phyloP scores from a whole-genome alignment of 2,888 invertebrate genomes.

The Dascillus cervinus region DNA sequence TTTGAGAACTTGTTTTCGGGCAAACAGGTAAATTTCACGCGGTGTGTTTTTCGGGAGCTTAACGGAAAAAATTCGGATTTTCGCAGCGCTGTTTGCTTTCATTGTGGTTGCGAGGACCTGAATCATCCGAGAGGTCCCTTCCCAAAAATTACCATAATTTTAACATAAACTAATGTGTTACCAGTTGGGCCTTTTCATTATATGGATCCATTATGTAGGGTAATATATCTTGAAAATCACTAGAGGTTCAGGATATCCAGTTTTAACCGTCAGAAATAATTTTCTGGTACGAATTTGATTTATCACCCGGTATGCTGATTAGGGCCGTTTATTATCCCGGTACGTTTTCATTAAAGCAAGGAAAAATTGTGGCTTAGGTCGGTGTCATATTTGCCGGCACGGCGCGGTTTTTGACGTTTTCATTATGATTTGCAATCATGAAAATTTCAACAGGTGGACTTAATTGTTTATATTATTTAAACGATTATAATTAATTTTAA shows the following conservation, averaged over 20 bases:
- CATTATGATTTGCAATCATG: too few species aligned
- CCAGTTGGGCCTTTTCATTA: constrained; percentile 25
- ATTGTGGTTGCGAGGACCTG: constrained; percentile 1
- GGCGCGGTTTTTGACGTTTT: too few species aligned
- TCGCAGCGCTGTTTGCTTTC: constrained; percentile 5
- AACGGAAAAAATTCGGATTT: constrained; percentile 9
- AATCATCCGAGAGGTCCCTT: constrained; percentile 1
- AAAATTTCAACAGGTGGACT: too few species aligned
- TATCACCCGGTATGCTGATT: too few species aligned
- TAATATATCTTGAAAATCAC: constrained; percentile 25
- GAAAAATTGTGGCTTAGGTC: too few species aligned
- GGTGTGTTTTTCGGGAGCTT: constrained; percentile 10
- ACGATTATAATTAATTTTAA: too few species aligned
- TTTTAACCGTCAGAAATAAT: constrained; percentile 16
- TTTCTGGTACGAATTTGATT: constrained; percentile 19
- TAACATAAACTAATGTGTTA: constrained; percentile 30
- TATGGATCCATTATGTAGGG: constrained; percentile 24
- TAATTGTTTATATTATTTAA: too few species aligned
- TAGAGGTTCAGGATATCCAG: background rate
- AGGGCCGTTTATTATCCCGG: too few species aligned
- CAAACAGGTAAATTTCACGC: constrained; percentile 18
- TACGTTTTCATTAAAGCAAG: too few species aligned
- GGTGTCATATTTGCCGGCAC: too few species aligned
- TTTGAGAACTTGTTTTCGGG: constrained; percentile 20
- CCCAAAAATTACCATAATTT: constrained; percentile 28